Evolutionary conservation across 2,797 vertebrate genomes (phyloP).

Genomic region (Mallotus villosus): DNA sequence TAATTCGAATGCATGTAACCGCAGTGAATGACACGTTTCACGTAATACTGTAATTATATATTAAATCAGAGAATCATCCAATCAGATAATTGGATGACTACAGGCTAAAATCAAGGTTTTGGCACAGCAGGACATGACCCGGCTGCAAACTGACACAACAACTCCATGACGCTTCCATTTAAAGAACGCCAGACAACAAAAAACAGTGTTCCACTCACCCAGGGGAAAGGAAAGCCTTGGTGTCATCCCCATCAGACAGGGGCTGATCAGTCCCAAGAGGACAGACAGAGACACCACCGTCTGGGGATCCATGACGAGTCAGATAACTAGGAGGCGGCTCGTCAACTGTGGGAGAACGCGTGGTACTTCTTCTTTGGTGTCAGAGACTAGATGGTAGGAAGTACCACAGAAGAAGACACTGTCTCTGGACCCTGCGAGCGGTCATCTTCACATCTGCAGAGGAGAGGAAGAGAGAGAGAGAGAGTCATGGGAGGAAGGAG

Average conservation of each 20-base stretch:
- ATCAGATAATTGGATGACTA: too few relatives aligned
- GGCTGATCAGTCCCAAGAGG: conserved; percentile 45
- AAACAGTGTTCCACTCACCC: conserved; percentile 55
- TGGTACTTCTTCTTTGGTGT: conserved; percentile 23
- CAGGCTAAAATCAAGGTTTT: too few relatives aligned
- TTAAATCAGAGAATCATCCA: too few relatives aligned
- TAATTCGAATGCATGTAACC: too few relatives aligned
- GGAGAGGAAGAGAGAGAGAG: neutral
- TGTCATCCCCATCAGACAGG: conserved; percentile 33
- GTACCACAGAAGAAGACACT: conserved; percentile 40
- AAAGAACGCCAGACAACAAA: neutral
- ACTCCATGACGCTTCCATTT: neutral
- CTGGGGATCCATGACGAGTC: conserved; percentile 45
- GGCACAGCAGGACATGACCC: too few relatives aligned
- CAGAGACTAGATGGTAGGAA: conserved; percentile 13
- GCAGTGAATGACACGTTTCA: too few relatives aligned
- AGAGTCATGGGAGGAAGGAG: neutral
- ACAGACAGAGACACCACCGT: conserved; percentile 41
- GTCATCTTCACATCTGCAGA: conserved; percentile 56
- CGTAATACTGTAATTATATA: too few relatives aligned
- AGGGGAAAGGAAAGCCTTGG: conserved; percentile 70
- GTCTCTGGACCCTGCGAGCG: conserved; percentile 33
- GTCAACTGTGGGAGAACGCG: neutral
- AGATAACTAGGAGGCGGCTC: too few relatives aligned
- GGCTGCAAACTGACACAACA: neutral